These are phyloP conservation scores for Odobenus rosmarus DNA, from an alignment of 2,113 vertebrate species.

Conservation along the genomic window DNA sequence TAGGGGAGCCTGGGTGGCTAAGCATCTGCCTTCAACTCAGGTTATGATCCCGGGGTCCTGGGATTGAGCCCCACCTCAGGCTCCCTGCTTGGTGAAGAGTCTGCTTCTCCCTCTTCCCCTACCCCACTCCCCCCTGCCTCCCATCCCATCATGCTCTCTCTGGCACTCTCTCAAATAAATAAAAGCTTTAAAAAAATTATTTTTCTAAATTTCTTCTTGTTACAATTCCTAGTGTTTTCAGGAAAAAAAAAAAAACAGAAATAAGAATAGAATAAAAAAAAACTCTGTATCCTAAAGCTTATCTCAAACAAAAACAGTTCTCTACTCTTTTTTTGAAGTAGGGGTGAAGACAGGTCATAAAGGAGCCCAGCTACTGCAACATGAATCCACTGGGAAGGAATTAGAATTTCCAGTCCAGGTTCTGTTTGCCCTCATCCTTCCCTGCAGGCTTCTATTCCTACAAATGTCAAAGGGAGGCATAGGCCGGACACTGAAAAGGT, in stretches of 20 bases:
- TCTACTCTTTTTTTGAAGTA: not conserved
- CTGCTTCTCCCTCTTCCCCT: too few relatives aligned
- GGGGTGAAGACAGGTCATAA: accelerated
- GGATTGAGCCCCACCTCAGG: too few relatives aligned
- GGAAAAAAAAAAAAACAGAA: not conserved
- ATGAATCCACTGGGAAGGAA: not conserved
- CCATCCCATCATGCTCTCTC: too few relatives aligned
- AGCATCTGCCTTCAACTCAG: too few relatives aligned
- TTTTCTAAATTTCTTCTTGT: not conserved
- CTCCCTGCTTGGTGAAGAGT: too few relatives aligned
- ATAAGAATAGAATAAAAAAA: not conserved
- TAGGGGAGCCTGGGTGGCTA: too few relatives aligned
- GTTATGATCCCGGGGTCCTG: too few relatives aligned
- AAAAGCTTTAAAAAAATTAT: not conserved
- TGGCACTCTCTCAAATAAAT: not conserved
- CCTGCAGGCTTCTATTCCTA: not conserved
- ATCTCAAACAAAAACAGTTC: not conserved
- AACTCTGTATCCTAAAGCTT: not conserved
- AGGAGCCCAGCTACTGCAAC: not conserved
- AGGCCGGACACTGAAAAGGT: not conserved
- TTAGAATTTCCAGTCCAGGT: not conserved
- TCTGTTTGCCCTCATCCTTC: not conserved
- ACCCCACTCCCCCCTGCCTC: too few relatives aligned
- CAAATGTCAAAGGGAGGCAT: not conserved
- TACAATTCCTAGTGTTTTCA: not conserved